A percentile compares a stretch with the other conserved stretches of the same genome.
Evolutionary conservation across 1,140 invertebrate species (phyloP).

Genomic region (Aphelenchoides fujianensis): DNA sequence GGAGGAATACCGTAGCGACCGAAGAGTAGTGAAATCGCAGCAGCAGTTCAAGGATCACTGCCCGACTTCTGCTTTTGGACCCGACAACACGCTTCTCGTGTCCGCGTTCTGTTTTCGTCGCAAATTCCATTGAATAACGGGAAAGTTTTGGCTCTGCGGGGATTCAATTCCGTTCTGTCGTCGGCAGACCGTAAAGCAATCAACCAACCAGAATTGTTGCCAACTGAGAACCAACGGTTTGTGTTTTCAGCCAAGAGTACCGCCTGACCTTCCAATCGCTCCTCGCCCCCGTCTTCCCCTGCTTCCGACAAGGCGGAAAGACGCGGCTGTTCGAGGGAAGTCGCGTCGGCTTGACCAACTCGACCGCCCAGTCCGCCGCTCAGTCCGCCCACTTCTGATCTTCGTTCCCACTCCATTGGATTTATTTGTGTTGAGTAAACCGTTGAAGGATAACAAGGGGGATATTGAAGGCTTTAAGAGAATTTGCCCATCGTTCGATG

Average conservation of each 20-base stretch:
- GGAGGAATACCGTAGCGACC: too few species aligned
- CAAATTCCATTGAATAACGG: neutral
- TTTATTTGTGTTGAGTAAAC: neutral
- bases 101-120: neutral
- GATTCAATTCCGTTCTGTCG: neutral
- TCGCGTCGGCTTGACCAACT: neutral
- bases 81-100: too few species aligned
- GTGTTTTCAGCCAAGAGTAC: slow-evolving; percentile 13
- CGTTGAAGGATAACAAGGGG: neutral
- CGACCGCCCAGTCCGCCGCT: neutral
- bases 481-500: slow-evolving; percentile 6
- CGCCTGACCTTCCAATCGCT: slow-evolving; percentile 4
- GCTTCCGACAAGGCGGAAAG: neutral
- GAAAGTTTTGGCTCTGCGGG: neutral
- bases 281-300: neutral
- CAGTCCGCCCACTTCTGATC: too few species aligned
- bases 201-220: neutral
- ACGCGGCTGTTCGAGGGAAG: neutral
- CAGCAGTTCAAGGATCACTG: too few species aligned
- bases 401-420: too few species aligned
- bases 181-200: neutral
- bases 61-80: too few species aligned
- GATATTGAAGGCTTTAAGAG: neutral
- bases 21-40: too few species aligned
- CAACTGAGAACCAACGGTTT: neutral